Conservation (phyloP, 2,113 vertebrate genomes). For the Misgurnus anguillicaudatus region DNA sequence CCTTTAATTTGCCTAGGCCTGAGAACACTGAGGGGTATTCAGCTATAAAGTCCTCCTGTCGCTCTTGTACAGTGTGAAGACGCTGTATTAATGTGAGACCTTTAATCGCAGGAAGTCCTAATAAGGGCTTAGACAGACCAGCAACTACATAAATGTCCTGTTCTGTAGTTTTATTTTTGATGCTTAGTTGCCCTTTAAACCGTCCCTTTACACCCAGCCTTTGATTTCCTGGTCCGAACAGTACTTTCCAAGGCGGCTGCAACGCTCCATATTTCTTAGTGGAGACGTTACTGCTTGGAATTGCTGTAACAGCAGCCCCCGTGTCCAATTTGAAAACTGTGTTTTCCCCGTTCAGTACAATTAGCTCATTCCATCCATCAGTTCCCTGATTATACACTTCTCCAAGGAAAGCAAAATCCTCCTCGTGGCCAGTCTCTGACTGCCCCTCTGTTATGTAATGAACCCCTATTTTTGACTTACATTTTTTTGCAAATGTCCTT, state of each 20-base stretch:
- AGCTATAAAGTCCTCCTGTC: conserved; percentile 17
- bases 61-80: conserved; percentile 18
- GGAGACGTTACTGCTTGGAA: too few species aligned
- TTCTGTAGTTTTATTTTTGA: conserved; percentile 11
- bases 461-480: too few species aligned
- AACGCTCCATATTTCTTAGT: too few species aligned
- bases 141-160: conserved; percentile 39
- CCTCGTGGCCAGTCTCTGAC: too few species aligned
- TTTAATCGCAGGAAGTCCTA: not conserved
- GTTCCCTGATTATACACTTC: too few species aligned
- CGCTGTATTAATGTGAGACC: not conserved
- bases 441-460: too few species aligned
- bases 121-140: conserved; percentile 20
- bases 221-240: not conserved
- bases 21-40: conserved; percentile 38
- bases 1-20: conserved; percentile 39
- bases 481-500: not conserved
- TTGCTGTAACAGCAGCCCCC: too few species aligned
- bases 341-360: too few species aligned
- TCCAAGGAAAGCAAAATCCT: too few species aligned
- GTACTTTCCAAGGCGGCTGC: too few species aligned
- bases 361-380: too few species aligned
- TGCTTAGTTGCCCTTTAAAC: conserved; percentile 26
- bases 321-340: too few species aligned
- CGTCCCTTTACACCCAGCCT: conserved; percentile 3